phyloP scores from a whole-genome alignment of 2,113 vertebrate species.

The Calonectris borealis region DNA sequence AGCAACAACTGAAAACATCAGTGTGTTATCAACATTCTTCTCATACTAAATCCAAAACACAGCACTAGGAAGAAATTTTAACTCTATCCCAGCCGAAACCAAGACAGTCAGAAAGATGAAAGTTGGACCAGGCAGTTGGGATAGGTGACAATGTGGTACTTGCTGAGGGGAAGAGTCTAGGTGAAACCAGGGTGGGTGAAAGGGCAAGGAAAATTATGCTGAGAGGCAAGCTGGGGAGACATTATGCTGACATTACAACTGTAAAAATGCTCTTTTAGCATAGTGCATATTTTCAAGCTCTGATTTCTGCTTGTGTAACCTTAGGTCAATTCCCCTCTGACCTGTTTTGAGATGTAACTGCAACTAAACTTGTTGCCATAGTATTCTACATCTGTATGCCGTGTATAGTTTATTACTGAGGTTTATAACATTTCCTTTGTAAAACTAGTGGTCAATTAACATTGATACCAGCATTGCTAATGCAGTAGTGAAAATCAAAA shows the following conservation, averaged over 20 bases:
- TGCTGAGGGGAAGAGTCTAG: not conserved
- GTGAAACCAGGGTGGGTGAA: not conserved
- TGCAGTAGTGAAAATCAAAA: not conserved
- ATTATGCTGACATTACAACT: not conserved
- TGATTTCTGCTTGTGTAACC: not conserved
- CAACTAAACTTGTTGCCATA: not conserved
- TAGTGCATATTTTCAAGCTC: not conserved
- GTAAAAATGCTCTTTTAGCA: not conserved
- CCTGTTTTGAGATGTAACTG: not conserved
- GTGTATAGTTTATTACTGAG: not conserved
- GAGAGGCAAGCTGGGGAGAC: not conserved
- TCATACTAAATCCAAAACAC: too few relatives aligned
- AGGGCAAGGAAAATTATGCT: not conserved
- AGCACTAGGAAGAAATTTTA: too few relatives aligned
- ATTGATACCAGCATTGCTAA: not conserved
- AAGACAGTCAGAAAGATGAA: not conserved
- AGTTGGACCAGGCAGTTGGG: not conserved
- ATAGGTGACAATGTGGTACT: accelerated
- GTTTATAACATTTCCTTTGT: not conserved
- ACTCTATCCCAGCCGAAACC: too few relatives aligned
- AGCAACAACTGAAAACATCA: too few relatives aligned
- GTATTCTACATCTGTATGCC: not conserved
- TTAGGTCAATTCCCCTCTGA: not conserved
- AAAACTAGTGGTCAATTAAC: not conserved
- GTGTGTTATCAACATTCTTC: too few relatives aligned